A percentile compares a stretch with the other conserved stretches of the same genome.
Conservation (phyloP, 2,888 invertebrate genomes). For the Acholoe squamosa region DNA sequence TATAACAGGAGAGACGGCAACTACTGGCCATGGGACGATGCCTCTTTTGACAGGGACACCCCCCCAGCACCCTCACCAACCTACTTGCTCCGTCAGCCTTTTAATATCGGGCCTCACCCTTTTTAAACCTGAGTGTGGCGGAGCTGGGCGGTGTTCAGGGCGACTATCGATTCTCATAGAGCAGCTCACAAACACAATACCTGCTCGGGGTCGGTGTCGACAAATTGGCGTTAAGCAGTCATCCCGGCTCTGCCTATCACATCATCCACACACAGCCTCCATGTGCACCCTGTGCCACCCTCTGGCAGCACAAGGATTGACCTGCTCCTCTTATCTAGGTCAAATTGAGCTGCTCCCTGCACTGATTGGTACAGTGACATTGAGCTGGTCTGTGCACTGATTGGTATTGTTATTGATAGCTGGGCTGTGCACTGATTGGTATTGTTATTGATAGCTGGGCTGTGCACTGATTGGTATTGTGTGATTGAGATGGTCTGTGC, state of each 20-base stretch:
- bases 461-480: no score
- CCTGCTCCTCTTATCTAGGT: constrained; percentile 42
- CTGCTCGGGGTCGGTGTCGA: constrained; percentile 46
- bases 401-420: no score
- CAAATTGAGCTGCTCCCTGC: constrained; percentile 10
- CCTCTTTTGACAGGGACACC: no score
- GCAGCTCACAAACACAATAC: constrained; percentile 47
- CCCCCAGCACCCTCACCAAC: neutral
- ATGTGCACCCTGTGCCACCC: neutral
- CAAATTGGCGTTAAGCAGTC: constrained; percentile 53
- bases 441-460: neutral
- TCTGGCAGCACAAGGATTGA: neutral
- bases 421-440: no score
- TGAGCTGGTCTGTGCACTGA: no score
- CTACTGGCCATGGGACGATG: neutral
- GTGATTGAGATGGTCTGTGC: no score
- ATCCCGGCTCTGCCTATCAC: constrained; percentile 44
- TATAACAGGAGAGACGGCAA: neutral
- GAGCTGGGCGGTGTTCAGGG: neutral
- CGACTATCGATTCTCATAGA: neutral
- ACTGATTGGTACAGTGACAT: neutral
- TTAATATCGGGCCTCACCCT: neutral
- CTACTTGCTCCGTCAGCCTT: neutral
- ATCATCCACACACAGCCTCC: constrained; percentile 6
- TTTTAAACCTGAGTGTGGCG: neutral